Conservation (phyloP, 1,140 invertebrate genomes). For the Spodoptera litura region DNA sequence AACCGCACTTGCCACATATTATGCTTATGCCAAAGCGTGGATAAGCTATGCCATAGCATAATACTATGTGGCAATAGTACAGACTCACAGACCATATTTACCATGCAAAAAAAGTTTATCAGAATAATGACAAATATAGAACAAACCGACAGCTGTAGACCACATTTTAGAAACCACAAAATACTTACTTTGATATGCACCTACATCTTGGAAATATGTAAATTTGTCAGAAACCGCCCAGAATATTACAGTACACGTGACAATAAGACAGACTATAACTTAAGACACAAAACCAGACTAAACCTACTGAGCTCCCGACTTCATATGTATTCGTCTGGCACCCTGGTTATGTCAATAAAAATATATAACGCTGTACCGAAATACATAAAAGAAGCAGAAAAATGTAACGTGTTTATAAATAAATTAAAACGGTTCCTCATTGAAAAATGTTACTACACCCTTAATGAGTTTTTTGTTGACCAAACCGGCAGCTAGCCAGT, state of each 20-base stretch:
- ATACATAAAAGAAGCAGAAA: no score
- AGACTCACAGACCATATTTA: neutral
- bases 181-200: no score
- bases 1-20: slow-evolving; percentile 40
- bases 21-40: slow-evolving; percentile 47
- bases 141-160: neutral
- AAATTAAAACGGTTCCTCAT: no score
- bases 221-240: no score
- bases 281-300: neutral
- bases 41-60: slow-evolving; percentile 48
- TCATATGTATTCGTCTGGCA: neutral
- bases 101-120: neutral
- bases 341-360: neutral
- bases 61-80: slow-evolving; percentile 46
- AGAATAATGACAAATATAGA: neutral
- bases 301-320: neutral
- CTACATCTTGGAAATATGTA: no score
- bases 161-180: no score
- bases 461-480: no score
- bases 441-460: no score
- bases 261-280: neutral
- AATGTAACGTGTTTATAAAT: no score
- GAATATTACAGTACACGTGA: no score
- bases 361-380: no score
- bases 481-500: no score